Evolutionary conservation across 2,888 invertebrate genomes (phyloP).

Genomic region (Xestoiulus laeticollis): DNA sequence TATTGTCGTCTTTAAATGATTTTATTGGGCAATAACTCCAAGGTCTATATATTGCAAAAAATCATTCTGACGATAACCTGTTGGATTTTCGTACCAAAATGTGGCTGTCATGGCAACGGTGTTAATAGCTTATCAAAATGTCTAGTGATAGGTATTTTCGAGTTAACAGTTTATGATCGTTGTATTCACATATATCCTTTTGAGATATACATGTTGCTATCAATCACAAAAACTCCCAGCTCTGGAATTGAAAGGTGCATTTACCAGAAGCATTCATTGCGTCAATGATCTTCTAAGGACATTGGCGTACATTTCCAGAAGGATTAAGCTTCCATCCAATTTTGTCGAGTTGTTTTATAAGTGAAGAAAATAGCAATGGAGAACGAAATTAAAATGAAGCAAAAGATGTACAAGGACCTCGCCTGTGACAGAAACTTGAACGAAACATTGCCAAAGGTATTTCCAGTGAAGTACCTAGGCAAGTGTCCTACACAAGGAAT

Average conservation of each 20-base stretch:
- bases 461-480: constrained; percentile 77
- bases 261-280: not conserved
- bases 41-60: constrained; percentile 12
- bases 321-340: not conserved
- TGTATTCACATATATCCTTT: not conserved
- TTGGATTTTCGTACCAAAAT: not conserved
- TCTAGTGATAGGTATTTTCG: not conserved
- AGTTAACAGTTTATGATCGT: not conserved
- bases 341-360: not conserved
- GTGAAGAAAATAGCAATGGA: not conserved
- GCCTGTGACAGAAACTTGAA: constrained; percentile 14
- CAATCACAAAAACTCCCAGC: not conserved
- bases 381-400: constrained; percentile 14
- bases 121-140: not conserved
- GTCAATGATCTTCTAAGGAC: not conserved
- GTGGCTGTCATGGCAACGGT: not conserved
- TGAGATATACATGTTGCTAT: not conserved
- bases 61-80: not conserved
- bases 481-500: constrained; percentile 82
- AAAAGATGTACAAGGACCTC: not conserved
- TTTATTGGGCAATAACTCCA: constrained; percentile 7
- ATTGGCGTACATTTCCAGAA: not conserved
- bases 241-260: not conserved
- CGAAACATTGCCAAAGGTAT: constrained; percentile 32
- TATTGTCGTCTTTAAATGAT: not conserved